Percentiles rank a stretch among this genome's conserved stretches.
phyloP scores from a whole-genome alignment of 1,140 invertebrate genomes.

The Mycetomoellerius zeteki region DNA sequence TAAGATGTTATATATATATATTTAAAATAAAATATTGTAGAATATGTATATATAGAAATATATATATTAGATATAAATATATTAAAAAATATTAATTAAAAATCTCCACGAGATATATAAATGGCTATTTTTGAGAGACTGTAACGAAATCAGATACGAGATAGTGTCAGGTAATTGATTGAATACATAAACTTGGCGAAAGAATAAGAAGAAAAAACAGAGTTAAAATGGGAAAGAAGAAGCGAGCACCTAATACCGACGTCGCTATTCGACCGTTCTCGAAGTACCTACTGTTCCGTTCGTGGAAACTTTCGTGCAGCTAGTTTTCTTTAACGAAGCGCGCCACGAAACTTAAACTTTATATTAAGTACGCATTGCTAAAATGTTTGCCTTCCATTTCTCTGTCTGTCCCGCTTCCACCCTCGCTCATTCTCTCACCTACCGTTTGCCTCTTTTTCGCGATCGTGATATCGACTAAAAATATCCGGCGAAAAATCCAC shows the following conservation, averaged over 20 bases:
- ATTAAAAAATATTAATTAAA: background rate
- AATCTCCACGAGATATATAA: background rate
- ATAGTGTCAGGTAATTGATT: slow-evolving; percentile 24
- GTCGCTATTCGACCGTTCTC: slow-evolving; percentile 43
- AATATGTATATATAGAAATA: too few species aligned
- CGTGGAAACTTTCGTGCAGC: slow-evolving; percentile 62
- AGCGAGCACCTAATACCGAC: slow-evolving; percentile 30
- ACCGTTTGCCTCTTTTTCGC: background rate
- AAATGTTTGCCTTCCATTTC: slow-evolving; percentile 56
- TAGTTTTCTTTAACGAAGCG: slow-evolving; percentile 69
- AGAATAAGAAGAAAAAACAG: background rate
- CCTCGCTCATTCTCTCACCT: background rate
- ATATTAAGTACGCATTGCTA: slow-evolving; percentile 68
- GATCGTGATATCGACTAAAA: slow-evolving; percentile 16
- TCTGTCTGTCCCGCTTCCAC: background rate
- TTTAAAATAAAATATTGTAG: too few species aligned
- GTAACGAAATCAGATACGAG: background rate
- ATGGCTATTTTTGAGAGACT: background rate
- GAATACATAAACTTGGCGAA: slow-evolving; percentile 41
- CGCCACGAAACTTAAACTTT: slow-evolving; percentile 63
- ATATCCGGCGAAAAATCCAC: slow-evolving; percentile 19
- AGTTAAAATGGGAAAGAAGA: slow-evolving; percentile 2
- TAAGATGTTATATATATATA: too few species aligned
- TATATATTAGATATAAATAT: too few species aligned
- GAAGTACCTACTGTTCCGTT: slow-evolving; percentile 38